These are phyloP conservation scores for Crotalus horridus DNA, from an alignment of 2,113 vertebrate species.

Conservation along the genomic window DNA sequence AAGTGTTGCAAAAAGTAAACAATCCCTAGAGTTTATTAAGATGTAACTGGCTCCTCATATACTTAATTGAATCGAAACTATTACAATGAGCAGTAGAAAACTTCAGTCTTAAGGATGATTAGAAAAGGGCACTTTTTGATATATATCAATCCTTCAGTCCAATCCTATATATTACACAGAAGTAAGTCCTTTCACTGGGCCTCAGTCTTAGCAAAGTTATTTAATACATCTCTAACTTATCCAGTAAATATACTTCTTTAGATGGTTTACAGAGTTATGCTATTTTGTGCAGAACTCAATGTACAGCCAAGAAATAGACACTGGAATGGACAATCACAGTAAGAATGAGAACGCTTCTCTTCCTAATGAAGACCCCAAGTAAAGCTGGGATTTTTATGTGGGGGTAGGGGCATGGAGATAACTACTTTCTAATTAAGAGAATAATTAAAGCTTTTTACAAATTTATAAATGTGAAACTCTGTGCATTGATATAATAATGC, in stretches of 20 bases:
- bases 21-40: not conserved
- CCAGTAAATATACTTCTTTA: not conserved
- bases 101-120: not conserved
- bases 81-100: not conserved
- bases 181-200: not conserved
- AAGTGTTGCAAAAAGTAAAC: not conserved
- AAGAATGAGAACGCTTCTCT: not conserved
- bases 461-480: not conserved
- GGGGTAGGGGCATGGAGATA: not conserved
- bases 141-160: not conserved
- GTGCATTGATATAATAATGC: not conserved
- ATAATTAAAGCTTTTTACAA: not conserved
- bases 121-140: not conserved
- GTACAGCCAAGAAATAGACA: not conserved
- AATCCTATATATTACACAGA: not conserved
- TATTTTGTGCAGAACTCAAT: not conserved
- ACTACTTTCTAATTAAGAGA: not conserved
- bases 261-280: not conserved
- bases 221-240: not conserved
- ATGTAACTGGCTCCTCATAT: not conserved
- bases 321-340: not conserved
- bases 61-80: not conserved
- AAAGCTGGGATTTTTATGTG: not conserved
- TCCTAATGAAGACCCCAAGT: not conserved
- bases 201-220: not conserved